phyloP scores from a whole-genome alignment of 2,113 vertebrate species.

The Urocolius indicus region DNA sequence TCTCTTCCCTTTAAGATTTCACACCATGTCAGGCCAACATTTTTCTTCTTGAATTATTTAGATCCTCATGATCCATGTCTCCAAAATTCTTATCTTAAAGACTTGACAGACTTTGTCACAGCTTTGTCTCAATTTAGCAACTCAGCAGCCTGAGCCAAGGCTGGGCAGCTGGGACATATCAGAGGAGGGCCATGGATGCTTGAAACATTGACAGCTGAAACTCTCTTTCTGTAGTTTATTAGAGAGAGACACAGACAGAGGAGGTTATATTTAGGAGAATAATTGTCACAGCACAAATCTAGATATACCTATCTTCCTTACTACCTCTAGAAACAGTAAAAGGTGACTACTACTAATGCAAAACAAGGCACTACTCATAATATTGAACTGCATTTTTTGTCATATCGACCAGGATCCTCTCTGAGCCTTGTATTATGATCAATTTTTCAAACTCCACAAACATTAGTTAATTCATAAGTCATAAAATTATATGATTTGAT shows the following conservation, averaged over 20 bases:
- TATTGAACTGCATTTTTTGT: not conserved
- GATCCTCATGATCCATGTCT: not conserved
- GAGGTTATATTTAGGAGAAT: not conserved
- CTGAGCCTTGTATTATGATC: not conserved
- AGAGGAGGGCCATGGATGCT: not conserved
- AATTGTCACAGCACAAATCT: not conserved
- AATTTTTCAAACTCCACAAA: not conserved
- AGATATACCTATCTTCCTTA: not conserved
- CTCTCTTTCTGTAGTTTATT: not conserved
- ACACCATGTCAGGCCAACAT: not conserved
- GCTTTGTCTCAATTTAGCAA: not conserved
- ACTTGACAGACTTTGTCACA: not conserved
- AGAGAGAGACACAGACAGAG: not conserved
- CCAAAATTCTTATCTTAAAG: not conserved
- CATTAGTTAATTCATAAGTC: slow-evolving; percentile 38
- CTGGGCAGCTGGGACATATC: not conserved
- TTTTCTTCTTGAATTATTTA: not conserved
- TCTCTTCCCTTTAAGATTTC: not conserved
- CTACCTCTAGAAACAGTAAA: not conserved
- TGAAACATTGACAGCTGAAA: not conserved
- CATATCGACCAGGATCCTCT: not conserved
- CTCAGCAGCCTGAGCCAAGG: not conserved
- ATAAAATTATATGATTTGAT: slow-evolving; percentile 60
- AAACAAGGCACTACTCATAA: not conserved
- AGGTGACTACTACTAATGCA: not conserved